Conservation (phyloP, 2,797 vertebrate species). For the Antrozous pallidus region DNA sequence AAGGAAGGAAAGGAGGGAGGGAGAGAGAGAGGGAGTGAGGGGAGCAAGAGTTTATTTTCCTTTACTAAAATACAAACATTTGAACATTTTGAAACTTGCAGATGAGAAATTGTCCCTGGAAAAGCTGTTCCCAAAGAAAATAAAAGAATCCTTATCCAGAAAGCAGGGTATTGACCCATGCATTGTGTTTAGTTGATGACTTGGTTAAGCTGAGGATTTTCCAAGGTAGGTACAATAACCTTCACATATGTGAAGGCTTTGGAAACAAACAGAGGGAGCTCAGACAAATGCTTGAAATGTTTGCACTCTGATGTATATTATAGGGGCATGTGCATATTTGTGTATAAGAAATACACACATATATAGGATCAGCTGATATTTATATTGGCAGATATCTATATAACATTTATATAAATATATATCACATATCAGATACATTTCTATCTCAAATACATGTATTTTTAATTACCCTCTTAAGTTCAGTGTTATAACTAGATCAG, state of each 20-base stretch:
- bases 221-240: background rate
- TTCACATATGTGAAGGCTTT: too few relatives aligned
- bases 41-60: background rate
- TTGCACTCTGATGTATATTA: background rate
- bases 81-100: background rate
- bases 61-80: background rate
- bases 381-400: background rate
- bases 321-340: background rate
- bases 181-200: background rate
- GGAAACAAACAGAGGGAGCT: background rate
- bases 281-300: background rate
- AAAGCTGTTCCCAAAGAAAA: slow-evolving; percentile 44
- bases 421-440: background rate
- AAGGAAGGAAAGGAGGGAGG: fast-evolving
- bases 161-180: background rate
- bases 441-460: background rate
- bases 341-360: background rate
- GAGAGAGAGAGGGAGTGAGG: fast-evolving
- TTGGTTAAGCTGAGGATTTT: slow-evolving; percentile 13
- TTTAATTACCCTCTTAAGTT: slow-evolving; percentile 25
- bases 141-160: background rate
- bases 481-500: background rate
- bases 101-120: background rate
- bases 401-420: background rate
- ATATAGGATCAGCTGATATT: background rate